Evolutionary conservation across 2,113 vertebrate species (phyloP).

Genomic region (Phoenicopterus ruber): DNA sequence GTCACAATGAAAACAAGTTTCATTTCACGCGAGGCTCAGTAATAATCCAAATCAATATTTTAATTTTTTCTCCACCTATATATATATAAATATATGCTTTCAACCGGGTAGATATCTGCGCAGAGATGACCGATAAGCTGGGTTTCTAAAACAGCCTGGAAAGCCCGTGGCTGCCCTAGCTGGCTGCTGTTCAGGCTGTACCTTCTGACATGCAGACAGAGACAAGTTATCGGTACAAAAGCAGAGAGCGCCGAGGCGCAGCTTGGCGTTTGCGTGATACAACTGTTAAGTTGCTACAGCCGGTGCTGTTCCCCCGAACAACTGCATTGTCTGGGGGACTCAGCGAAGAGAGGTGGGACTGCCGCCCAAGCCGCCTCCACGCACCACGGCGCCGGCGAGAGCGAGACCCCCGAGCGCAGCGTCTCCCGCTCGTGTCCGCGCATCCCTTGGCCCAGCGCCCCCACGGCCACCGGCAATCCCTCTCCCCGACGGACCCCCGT

Average conservation of each 20-base stretch:
- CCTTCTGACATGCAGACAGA: background rate
- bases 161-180: background rate
- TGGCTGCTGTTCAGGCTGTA: background rate
- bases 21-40: fast-evolving
- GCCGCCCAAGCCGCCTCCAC: fast-evolving
- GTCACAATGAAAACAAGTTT: background rate
- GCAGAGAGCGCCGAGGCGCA: background rate
- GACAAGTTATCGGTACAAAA: fast-evolving
- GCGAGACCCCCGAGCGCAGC: fast-evolving
- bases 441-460: background rate
- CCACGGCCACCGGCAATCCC: too few relatives aligned
- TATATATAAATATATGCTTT: too few relatives aligned
- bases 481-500: too few relatives aligned
- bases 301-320: fast-evolving
- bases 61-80: background rate
- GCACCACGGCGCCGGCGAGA: background rate
- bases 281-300: fast-evolving
- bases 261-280: background rate
- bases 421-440: background rate
- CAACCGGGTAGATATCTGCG: too few relatives aligned
- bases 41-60: fast-evolving
- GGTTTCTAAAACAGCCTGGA: fast-evolving
- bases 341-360: background rate
- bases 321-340: background rate
- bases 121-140: fast-evolving